phyloP scores from a whole-genome alignment of 2,113 vertebrate species.

The Silurus glanis region DNA sequence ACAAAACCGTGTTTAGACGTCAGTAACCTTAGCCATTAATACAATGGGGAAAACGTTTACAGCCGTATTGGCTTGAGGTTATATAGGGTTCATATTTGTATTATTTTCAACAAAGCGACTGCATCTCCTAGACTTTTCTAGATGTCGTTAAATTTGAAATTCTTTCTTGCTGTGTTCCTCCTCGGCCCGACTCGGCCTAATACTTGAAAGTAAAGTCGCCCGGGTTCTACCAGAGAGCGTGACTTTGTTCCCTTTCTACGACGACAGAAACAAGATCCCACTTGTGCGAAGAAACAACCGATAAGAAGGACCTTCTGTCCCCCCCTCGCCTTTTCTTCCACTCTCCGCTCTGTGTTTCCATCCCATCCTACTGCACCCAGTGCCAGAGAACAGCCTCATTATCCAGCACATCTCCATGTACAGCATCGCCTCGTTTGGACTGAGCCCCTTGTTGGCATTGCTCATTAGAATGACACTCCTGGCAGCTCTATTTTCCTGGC shows the following conservation, averaged over 20 bases:
- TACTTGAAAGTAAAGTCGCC: conserved; percentile 3
- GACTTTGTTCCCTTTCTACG: conserved; percentile 1
- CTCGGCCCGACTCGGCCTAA: neutral
- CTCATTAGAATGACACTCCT: conserved; percentile 49
- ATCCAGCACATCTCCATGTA: conserved; percentile 43
- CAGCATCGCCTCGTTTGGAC: conserved; percentile 30
- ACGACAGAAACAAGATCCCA: neutral
- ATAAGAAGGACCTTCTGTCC: conserved; percentile 24
- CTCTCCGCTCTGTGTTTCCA: neutral
- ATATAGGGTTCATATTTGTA: neutral
- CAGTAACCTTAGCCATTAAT: neutral
- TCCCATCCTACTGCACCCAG: conserved; percentile 1
- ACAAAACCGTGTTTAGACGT: neutral
- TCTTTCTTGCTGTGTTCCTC: neutral
- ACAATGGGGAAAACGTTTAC: neutral
- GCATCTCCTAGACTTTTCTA: conserved; percentile 6
- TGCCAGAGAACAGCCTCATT: conserved; percentile 49
- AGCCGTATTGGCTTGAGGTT: neutral
- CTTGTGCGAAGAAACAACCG: conserved; percentile 9
- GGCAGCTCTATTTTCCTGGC: conserved; percentile 25
- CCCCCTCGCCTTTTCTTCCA: neutral
- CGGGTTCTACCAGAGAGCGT: conserved; percentile 1
- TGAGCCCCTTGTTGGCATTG: conserved; percentile 34
- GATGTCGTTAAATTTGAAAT: conserved; percentile 10
- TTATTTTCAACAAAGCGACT: neutral